Conservation (phyloP, 2,888 invertebrate species). For the Protonemura montana region DNA sequence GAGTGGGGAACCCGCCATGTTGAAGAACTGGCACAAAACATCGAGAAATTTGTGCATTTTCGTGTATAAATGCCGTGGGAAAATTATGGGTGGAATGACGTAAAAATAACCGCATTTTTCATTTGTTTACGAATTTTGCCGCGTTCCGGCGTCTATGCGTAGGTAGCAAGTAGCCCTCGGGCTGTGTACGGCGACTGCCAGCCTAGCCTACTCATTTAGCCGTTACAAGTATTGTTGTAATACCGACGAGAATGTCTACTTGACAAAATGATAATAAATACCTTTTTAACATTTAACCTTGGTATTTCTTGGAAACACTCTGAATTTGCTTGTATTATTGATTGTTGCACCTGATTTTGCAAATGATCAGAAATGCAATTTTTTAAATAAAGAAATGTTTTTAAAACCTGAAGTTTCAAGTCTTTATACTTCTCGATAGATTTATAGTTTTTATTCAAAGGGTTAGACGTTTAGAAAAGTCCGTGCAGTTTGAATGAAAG, state of each 20-base stretch:
- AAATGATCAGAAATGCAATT: conserved; percentile 23
- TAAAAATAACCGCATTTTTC: conserved; percentile 36
- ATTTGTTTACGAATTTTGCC: conserved; percentile 39
- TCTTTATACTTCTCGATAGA: neutral
- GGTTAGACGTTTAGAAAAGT: neutral
- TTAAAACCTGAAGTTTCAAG: conserved; percentile 10
- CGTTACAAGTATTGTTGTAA: conserved; percentile 22
- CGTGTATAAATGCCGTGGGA: conserved; percentile 35
- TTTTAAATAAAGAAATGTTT: conserved; percentile 35
- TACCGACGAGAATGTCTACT: conserved; percentile 12
- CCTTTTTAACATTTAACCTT: neutral
- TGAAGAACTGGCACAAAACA: conserved; percentile 54
- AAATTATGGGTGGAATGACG: conserved; percentile 42
- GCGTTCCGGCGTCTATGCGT: conserved; percentile 45
- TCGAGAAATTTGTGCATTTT: conserved; percentile 44
- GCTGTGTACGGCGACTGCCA: neutral
- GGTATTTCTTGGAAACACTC: neutral
- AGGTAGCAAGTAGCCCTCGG: neutral
- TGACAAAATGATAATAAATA: neutral
- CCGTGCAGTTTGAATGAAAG: no score
- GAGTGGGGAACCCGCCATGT: conserved; percentile 62
- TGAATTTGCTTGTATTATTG: neutral
- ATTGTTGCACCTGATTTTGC: conserved; percentile 19
- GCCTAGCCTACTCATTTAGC: conserved; percentile 32
- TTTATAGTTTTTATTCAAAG: neutral